These are phyloP conservation scores for Acrocephalus scirpaceus DNA, from an alignment of 2,797 vertebrate species.

Conservation along the genomic window DNA sequence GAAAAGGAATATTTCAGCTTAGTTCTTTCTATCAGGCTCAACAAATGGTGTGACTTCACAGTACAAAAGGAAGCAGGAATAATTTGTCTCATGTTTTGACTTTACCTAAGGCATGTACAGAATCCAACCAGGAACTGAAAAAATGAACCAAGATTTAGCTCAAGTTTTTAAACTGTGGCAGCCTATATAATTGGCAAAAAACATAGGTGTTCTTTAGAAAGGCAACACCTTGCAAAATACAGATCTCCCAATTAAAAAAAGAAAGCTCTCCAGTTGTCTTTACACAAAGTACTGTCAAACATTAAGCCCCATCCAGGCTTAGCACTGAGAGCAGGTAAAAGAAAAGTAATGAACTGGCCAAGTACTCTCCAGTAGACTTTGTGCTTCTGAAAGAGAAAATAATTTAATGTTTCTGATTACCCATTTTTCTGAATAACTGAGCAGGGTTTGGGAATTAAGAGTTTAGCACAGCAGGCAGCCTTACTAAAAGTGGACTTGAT, in stretches of 20 bases:
- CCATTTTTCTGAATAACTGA: slow-evolving; percentile 8
- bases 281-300: slow-evolving; percentile 1
- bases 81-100: slow-evolving; percentile 49
- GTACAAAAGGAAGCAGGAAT: slow-evolving; percentile 42
- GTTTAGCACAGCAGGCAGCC: slow-evolving; percentile 39
- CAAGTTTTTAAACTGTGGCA: background rate
- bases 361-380: background rate
- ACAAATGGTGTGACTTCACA: slow-evolving; percentile 13
- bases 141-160: background rate
- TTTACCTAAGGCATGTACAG: background rate
- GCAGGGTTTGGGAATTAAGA: slow-evolving; percentile 32
- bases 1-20: slow-evolving; percentile 28
- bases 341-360: background rate
- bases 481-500: slow-evolving; percentile 52
- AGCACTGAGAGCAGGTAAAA: background rate
- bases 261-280: background rate
- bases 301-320: background rate
- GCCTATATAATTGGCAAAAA: slow-evolving; percentile 16
- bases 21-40: slow-evolving; percentile 10
- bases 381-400: slow-evolving; percentile 21
- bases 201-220: background rate
- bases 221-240: background rate
- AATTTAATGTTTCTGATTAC: slow-evolving; percentile 37
- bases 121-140: slow-evolving; percentile 22
- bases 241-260: slow-evolving; percentile 7